phyloP scores from a whole-genome alignment of 2,113 vertebrate species.

The Ceyx margarethae region DNA sequence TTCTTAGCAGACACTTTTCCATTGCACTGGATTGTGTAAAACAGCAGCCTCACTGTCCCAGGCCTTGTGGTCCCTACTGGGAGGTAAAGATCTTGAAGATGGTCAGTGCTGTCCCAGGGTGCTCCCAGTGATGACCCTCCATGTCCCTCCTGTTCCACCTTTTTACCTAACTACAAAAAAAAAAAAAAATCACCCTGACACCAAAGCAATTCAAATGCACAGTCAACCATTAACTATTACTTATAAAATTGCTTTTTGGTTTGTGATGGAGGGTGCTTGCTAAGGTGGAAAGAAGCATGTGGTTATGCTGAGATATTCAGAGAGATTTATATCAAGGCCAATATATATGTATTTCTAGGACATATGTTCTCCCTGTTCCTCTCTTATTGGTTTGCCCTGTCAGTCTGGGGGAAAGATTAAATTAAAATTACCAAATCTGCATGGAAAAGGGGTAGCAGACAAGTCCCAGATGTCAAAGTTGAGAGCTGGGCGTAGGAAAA shows the following conservation, averaged over 20 bases:
- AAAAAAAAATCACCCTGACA: not conserved
- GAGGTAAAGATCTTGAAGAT: not conserved
- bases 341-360: not conserved
- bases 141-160: not conserved
- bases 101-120: not conserved
- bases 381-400: not conserved
- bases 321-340: not conserved
- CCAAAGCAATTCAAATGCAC: not conserved
- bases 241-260: not conserved
- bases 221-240: rapidly evolving
- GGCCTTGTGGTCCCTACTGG: not conserved
- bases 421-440: not conserved
- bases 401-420: not conserved
- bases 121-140: not conserved
- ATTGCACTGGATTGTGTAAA: not conserved
- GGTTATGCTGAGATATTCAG: not conserved
- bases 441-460: not conserved
- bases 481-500: not conserved
- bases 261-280: not conserved
- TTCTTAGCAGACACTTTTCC: not conserved
- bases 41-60: not conserved
- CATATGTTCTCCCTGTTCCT: not conserved
- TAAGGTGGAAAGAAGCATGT: not conserved
- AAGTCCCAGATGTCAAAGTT: not conserved
- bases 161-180: not conserved